Base-by-base conservation (phyloP, 1,140 invertebrate species). In the Penaeus chinensis region DNA sequence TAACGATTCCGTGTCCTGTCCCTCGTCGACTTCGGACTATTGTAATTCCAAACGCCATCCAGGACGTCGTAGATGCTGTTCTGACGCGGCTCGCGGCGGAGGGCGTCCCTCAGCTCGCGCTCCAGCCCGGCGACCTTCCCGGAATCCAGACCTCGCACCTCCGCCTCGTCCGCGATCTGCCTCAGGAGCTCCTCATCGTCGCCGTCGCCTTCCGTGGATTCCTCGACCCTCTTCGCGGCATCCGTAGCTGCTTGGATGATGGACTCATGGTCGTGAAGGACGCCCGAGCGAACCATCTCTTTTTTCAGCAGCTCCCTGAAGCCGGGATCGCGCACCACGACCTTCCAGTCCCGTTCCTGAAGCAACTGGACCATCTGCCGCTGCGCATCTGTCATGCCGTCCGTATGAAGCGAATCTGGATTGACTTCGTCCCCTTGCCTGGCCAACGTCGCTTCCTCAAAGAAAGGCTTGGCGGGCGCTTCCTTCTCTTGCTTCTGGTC, bases 231-330 rank as follows among this genome's bases (percentile, higher is more conserved):
- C 42, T 80, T 16, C 1, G 84, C 84, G 7, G 84, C 76, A 4
- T 16, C 20, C 11, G 32, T 10, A 13, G 84, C 76, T 7, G n/a
- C 42, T 19, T 86, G 76, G 54, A 86, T 86, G 37, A 86, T 66
- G 62, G 27, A 19, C 32, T 80, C 84, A 19, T 80, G 71, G 47
- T 86, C 22, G 8, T 32, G 76, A 27, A 13, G 24, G 62, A 66
- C 62, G 65, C 32, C 76, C 16, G 32, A 65, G 0, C 65, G 60
- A 11, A 62, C 62, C 76, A 86, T 69, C 24, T 86, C 84, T 42
- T 69, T 66, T 42, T 86, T 86, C 62, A 86, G 77, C 11, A 86
- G 78, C 42, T 86, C 62, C 11, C 84, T 37, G 77, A 86, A 86
- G 27, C 60, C 42, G 19, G 84, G 84, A 24, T 86, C 84, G 2